A percentile compares a stretch with the other conserved stretches of the same genome.
Evolutionary conservation across 2,113 vertebrate genomes (phyloP).

Genomic region (Platysternon megacephalum): DNA sequence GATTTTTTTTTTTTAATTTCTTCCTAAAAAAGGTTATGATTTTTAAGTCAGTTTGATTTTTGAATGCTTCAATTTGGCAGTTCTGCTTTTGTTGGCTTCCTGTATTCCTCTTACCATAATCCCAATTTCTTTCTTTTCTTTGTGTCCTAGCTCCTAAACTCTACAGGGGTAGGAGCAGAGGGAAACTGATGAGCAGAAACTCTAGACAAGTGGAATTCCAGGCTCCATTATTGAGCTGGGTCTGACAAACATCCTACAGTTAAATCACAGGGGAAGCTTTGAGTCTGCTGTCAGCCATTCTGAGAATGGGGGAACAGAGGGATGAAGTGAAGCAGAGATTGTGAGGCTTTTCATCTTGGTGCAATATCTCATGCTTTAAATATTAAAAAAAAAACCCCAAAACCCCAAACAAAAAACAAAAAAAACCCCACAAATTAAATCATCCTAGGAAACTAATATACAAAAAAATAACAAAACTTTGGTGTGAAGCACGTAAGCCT

Average conservation of each 20-base stretch:
- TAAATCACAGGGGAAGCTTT: neutral
- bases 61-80: neutral
- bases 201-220: neutral
- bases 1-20: neutral
- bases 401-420: too few relatives aligned
- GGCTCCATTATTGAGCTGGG: neutral
- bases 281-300: neutral
- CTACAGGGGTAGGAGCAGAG: neutral
- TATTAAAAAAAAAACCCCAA: too few relatives aligned
- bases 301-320: neutral
- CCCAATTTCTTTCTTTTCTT: neutral
- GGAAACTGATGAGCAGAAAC: neutral
- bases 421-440: too few relatives aligned
- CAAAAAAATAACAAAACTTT: too few relatives aligned
- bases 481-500: neutral
- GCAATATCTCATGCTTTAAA: neutral
- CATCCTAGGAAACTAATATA: too few relatives aligned
- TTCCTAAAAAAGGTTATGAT: neutral
- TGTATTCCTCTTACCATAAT: slow-evolving; percentile 8
- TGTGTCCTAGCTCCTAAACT: neutral
- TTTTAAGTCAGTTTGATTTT: neutral
- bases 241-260: neutral
- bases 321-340: neutral
- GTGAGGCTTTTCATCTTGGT: neutral
- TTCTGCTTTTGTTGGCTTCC: neutral